Conservation (phyloP, 2,797 vertebrate species). For the Prunella strophiata region DNA sequence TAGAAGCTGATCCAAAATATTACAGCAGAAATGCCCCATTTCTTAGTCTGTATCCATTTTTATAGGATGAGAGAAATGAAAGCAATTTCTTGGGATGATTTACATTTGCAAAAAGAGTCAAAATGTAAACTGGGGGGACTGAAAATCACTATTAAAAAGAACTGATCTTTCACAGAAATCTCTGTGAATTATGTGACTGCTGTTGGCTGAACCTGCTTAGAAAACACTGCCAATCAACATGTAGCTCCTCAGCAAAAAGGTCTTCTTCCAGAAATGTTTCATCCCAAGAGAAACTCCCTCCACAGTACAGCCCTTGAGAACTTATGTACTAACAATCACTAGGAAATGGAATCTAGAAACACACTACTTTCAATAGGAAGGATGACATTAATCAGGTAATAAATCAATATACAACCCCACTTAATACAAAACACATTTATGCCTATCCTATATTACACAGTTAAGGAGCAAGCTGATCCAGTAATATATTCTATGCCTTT, state of each 20-base stretch:
- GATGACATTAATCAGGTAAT: slow-evolving; percentile 52
- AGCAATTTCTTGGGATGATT: not conserved
- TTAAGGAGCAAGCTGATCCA: slow-evolving; percentile 42
- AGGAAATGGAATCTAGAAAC: slow-evolving; percentile 37
- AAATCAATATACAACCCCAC: slow-evolving; percentile 43
- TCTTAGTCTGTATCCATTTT: not conserved
- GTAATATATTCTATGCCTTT: slow-evolving; percentile 51
- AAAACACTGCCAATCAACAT: slow-evolving; percentile 9
- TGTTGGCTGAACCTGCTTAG: slow-evolving; percentile 16
- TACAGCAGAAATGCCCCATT: not conserved
- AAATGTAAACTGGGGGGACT: not conserved
- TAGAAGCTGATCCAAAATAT: slow-evolving; percentile 33
- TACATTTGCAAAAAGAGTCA: not conserved
- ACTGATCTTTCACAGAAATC: not conserved
- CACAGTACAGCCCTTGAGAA: not conserved
- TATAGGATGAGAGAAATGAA: not conserved
- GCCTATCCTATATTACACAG: slow-evolving; percentile 12
- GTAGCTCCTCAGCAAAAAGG: not conserved
- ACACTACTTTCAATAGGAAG: slow-evolving; percentile 31
- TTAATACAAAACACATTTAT: slow-evolving; percentile 60
- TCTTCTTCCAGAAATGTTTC: slow-evolving; percentile 2
- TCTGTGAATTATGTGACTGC: not conserved
- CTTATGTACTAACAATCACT: not conserved
- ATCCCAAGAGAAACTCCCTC: not conserved
- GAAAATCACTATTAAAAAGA: not conserved